phyloP scores from a whole-genome alignment of 2,113 vertebrate genomes.

The Nansenia antarctica region DNA sequence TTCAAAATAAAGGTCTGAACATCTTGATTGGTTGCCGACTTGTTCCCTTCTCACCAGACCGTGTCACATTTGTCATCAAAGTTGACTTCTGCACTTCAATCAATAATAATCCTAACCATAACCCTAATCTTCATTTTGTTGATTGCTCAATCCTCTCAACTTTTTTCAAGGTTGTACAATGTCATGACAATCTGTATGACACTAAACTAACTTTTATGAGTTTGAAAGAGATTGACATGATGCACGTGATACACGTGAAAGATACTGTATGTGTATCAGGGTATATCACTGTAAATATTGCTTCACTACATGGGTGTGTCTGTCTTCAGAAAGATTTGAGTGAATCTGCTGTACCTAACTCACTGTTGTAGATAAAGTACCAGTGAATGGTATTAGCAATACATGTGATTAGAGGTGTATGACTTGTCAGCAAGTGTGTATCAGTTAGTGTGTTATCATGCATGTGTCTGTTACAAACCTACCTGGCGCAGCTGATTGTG shows the following conservation, averaged over 20 bases:
- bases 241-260: neutral
- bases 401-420: no score
- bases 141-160: no score
- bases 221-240: neutral
- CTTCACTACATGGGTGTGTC: neutral
- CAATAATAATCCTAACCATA: neutral
- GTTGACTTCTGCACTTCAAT: neutral
- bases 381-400: no score
- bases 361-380: no score
- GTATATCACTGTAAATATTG: neutral
- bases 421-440: neutral
- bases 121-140: neutral
- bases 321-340: neutral
- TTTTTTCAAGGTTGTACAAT: no score
- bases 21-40: no score
- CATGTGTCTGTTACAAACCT: neutral
- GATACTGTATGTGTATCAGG: neutral
- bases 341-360: no score
- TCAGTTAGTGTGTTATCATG: neutral
- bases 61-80: no score
- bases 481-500: neutral
- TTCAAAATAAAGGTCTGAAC: no score
- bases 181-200: neutral
- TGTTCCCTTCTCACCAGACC: no score
- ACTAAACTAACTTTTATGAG: neutral